phyloP scores from a whole-genome alignment of 2,113 vertebrate species.

The Phylloscopus trochilus region DNA sequence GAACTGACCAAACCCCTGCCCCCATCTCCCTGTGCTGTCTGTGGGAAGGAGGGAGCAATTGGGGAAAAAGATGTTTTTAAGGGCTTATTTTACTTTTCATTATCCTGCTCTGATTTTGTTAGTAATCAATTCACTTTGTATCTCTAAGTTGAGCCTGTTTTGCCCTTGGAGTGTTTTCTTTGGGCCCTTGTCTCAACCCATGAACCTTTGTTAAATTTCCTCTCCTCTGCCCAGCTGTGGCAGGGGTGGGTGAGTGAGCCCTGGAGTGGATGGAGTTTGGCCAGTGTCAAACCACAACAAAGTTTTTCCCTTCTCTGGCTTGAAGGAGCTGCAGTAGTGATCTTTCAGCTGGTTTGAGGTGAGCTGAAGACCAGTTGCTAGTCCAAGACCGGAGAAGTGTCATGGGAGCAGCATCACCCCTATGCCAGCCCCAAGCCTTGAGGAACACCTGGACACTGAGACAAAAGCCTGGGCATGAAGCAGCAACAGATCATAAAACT shows the following conservation, averaged over 20 bases:
- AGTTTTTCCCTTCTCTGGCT: background rate
- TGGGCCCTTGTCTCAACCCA: rapidly evolving
- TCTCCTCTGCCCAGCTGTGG: background rate
- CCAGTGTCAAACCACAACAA: background rate
- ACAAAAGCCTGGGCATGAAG: background rate
- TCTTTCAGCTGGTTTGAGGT: background rate
- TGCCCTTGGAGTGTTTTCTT: background rate
- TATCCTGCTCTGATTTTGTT: background rate
- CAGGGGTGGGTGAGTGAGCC: rapidly evolving
- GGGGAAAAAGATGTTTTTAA: background rate
- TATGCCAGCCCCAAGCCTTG: background rate
- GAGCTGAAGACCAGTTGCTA: background rate
- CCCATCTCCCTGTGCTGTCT: background rate
- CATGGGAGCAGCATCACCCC: background rate
- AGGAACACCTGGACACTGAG: background rate
- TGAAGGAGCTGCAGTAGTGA: background rate
- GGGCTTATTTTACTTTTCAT: background rate
- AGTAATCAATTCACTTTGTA: background rate
- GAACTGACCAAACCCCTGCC: background rate
- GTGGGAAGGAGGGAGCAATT: background rate
- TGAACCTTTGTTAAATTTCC: background rate
- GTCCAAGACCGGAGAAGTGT: no score
- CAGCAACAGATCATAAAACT: background rate
- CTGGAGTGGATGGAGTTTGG: background rate
- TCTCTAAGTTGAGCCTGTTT: background rate